Base-by-base conservation (phyloP, 2,888 invertebrate genomes). In the Pocota personata region DNA sequence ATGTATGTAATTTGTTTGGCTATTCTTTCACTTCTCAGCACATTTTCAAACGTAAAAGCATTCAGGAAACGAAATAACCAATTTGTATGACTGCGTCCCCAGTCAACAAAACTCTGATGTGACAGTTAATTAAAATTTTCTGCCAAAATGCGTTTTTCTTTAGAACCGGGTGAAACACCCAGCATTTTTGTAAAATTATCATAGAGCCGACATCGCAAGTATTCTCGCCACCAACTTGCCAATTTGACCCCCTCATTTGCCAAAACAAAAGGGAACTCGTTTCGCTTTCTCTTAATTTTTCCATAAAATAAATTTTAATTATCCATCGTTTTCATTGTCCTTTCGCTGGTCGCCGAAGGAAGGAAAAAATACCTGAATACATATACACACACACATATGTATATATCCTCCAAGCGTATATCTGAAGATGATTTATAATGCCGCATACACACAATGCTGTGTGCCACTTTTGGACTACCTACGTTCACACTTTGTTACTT, bases 281-380 rank as follows among this genome's bases (percentile, higher is more conserved):
- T 67, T 52, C 52, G 50, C 73, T 60, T 60, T 66, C 60, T 62
- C 52, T 66, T 75, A 37, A 46, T 60, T 77, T 66, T 43, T 35
- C 14, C 30, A 43, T 46, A 82, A 72, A 77, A 82, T 82, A 72
- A 77, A 77, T 77, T 82, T 82, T 82, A 82, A 82, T 82, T 82
- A 82, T 77, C 71, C 82, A 82, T 72, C 60, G 57, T 52, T 71
- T 72, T 52, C 58, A 77, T 66, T 72, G 77, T 58, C 58, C 77
- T 71, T 66, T 77, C 21, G 64, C 50, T 73, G 80, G 73, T 46
- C 58, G 60, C 60, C 66, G 32, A 71, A 43, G 35, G 52, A 32
- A 21, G 24, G 12, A 71, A 46, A 78, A 62, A 52, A 71, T n/a
- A 48, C 14, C 14, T 5, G 16, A 19, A 16, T 8, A 32, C 35